Percentiles rank a stretch among this genome's conserved stretches.
phyloP scores from a whole-genome alignment of 2,113 vertebrate genomes.

The Propithecus coquereli region DNA sequence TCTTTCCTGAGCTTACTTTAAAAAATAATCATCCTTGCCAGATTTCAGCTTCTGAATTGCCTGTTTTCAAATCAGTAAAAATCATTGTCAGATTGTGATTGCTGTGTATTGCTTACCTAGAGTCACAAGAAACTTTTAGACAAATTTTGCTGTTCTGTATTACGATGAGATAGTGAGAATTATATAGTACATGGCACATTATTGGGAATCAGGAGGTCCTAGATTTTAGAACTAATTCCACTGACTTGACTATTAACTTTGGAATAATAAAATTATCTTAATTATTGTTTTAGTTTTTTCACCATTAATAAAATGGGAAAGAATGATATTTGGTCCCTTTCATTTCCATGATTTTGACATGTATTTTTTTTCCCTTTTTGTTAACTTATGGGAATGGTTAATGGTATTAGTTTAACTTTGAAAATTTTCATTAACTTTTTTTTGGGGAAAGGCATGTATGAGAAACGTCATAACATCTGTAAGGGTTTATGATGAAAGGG shows the following conservation, averaged over 20 bases:
- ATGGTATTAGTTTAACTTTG: not conserved
- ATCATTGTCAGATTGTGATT: not conserved
- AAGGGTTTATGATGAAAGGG: not conserved
- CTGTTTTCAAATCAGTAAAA: conserved; percentile 45
- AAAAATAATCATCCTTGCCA: conserved; percentile 73
- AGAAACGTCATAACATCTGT: not conserved
- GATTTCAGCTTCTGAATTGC: conserved; percentile 63
- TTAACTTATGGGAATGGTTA: not conserved
- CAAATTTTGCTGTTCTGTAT: not conserved
- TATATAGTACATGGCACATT: not conserved
- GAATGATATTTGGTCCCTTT: not conserved
- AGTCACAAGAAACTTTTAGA: not conserved
- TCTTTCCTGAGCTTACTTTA: conserved; percentile 68
- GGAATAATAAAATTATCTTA: not conserved
- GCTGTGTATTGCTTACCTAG: not conserved
- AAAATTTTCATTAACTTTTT: not conserved
- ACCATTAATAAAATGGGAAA: not conserved
- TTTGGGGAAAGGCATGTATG: not conserved
- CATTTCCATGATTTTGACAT: not conserved
- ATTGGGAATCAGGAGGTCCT: not conserved
- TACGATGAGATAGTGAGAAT: not conserved
- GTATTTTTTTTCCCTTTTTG: not conserved
- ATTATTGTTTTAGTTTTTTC: not conserved
- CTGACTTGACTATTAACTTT: not conserved
- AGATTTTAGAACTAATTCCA: not conserved